Evolutionary conservation across 1,140 invertebrate species (phyloP), one percentile per base, ranked within the genome.

Genomic region (Megathymus violae): DNA sequence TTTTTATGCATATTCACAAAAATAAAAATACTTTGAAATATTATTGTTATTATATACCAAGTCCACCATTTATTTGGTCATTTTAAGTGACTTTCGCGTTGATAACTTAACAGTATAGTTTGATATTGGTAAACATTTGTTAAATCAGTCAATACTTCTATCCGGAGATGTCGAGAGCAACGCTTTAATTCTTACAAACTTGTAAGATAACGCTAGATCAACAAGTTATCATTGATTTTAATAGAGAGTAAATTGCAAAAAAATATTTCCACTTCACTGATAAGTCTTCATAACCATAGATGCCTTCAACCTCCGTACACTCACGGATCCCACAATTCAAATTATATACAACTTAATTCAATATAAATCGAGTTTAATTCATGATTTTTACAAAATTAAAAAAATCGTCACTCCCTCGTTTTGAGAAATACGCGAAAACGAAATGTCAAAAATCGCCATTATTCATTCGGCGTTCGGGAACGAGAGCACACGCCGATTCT

Each of bases 361-460:
- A 38, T 38, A 52, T 17, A 44, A 72, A 64, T 68, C 11, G 66
- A 72, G 69, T 85, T 88, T 88, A 76, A 88, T 81, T 88, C 82
- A 84, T 80, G 43, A 56, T 17, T 19, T 44, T 31, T 1, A 3
- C 38, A n/a, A 59, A 47, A 46, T 25, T 4, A 17, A 10, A 25
- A 38, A 59, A 47, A 10, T 46, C 19, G 41, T 44, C 25, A 58
- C 54, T 17, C 54, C 54, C 54, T 14, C 41, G 46, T 83, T 82
- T 76, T 64, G 58, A 62, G 62, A 69, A 69, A 69, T 75, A 64
- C 71, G 62, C 65, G 71, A 85, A 87, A 87, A 58, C 65, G 69
- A 85, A 87, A 89, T 77, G 86, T 89, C 84, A 89, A 76, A 82
- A 72, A 66, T 76, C 72, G 80, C 85, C 82, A 85, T 88, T 78